Evolutionary conservation across 53 echinoderm and acorn worm species (phyloP), one percentile per base, ranked within the genome.

Genomic region (Arbacia lixula): DNA sequence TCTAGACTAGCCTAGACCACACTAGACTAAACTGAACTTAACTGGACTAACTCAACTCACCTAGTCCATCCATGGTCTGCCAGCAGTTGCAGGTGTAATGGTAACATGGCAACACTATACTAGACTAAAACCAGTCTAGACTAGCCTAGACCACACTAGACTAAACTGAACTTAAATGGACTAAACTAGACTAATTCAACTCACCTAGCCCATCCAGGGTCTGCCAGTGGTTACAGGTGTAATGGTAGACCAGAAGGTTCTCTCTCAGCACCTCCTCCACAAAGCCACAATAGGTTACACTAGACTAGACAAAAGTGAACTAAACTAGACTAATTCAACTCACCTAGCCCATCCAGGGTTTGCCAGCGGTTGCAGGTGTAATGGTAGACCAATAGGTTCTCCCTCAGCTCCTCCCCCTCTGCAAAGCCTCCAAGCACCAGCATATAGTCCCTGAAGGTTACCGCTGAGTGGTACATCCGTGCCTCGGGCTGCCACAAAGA

Each of bases 351-450:
- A 32, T 52, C 87, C 2, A 96, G 83, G 36, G 85, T 63, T 1
- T 83, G 32, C 96, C 96, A 96, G 5, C 65, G 75, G 65, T 96
- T 94, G 58, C 93, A 94, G 39, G 69, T 51, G 63, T 89, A 96
- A 50, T 79, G 72, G 57, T 96, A 96, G 16, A 87, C 88, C 63
- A 89, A 36, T 30, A 96, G 57, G 20, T 90, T 89, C 60, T 83
- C 84, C n/a, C 85, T 74, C 57, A 91, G 37, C 25, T 93, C 92
- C 16, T 85, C 69, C 10, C 86, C 57, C 3, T 84, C 72, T 2
- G 90, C 88, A 11, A 85, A 86, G 9, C 96, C 96, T 1, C 96
- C 93, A 2, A 96, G 53, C 4, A 96, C 86, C 53, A 96, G 66
- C 91, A 96, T 86, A 84, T 91, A 96, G 6, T 89, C 38, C 2